phyloP scores from a whole-genome alignment of 2,888 invertebrate genomes.

The Platycnemis pennipes region DNA sequence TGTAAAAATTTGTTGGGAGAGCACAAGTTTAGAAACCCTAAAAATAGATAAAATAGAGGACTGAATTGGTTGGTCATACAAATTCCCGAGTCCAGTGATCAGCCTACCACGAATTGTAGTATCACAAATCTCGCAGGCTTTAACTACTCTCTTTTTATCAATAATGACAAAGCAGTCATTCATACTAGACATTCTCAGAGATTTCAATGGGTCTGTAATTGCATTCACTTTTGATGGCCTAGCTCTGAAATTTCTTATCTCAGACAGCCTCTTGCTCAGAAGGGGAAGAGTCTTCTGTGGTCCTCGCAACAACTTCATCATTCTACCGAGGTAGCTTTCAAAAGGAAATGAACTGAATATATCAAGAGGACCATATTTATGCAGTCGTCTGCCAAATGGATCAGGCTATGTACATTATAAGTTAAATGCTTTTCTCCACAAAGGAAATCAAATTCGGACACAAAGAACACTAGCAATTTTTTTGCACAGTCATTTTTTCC shows the following conservation, averaged over 20 bases:
- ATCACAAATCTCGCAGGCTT: not conserved
- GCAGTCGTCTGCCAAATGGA: not conserved
- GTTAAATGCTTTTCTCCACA: not conserved
- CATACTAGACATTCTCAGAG: not conserved
- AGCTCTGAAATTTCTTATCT: not conserved
- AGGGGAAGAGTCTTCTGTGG: not conserved
- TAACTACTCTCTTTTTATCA: not conserved
- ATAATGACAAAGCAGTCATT: not conserved
- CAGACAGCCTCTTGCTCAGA: not conserved
- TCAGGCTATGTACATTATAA: not conserved
- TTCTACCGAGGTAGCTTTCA: not conserved
- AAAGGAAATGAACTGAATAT: not conserved
- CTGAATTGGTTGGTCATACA: not conserved
- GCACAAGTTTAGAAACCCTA: no score
- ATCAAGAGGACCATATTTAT: not conserved
- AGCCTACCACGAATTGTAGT: not conserved
- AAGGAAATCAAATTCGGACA: not conserved
- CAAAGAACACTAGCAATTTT: not conserved
- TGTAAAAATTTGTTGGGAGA: not conserved
- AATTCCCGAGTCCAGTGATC: not conserved
- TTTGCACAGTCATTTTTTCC: not conserved
- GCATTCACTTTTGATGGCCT: not conserved
- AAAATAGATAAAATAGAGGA: not conserved
- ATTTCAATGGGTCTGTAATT: not conserved
- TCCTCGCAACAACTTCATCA: slow-evolving; percentile 1